Conservation (phyloP, 2,113 vertebrate species). For the Spizaetus ornatus region DNA sequence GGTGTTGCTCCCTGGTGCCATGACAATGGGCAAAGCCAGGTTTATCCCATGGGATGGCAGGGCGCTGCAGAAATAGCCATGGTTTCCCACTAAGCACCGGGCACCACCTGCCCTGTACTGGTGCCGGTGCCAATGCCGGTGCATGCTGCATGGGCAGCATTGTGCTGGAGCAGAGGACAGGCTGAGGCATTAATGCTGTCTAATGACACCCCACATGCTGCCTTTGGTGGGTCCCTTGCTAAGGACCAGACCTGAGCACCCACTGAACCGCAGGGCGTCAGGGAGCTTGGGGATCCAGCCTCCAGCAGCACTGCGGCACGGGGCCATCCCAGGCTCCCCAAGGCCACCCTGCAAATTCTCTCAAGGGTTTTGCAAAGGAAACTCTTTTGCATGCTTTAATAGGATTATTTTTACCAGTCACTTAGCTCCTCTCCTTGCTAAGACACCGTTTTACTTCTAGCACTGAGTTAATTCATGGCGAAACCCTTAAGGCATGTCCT, state of each 20-base stretch:
- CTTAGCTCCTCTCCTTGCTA: neutral
- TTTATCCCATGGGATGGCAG: neutral
- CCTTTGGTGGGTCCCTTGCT: neutral
- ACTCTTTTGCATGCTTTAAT: neutral
- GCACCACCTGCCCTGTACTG: neutral
- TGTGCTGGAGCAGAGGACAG: neutral
- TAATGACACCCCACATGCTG: neutral
- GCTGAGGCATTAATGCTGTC: rapidly evolving
- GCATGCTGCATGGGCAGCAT: rapidly evolving
- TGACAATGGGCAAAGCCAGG: rapidly evolving
- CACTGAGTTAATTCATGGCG: rapidly evolving
- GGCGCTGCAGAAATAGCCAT: neutral
- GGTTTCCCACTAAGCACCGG: neutral
- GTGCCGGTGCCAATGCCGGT: neutral
- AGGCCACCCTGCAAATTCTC: neutral
- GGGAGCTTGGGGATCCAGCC: neutral
- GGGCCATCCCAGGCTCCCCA: neutral
- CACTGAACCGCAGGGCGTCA: rapidly evolving
- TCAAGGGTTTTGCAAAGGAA: neutral
- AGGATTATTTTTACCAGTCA: neutral
- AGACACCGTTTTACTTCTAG: neutral
- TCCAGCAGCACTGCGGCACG: neutral
- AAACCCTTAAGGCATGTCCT: rapidly evolving
- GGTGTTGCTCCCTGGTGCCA: neutral
- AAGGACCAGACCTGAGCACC: neutral